These are phyloP conservation scores for Centropristis striata DNA, from an alignment of 2,113 vertebrate species.

Conservation along the genomic window DNA sequence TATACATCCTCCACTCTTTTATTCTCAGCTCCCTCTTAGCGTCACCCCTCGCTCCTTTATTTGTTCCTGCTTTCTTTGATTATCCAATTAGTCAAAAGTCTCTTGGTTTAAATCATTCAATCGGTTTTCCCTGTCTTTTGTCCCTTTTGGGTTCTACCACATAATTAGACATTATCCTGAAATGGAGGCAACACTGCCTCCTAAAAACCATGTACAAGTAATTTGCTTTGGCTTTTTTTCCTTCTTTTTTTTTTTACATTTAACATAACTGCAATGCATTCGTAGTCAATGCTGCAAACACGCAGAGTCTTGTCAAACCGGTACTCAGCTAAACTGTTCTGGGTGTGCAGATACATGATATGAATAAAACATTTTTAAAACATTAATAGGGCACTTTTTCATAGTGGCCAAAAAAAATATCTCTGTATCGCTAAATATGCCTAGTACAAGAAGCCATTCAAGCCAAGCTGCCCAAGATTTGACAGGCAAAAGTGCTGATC, in stretches of 20 bases:
- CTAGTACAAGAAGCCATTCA: not conserved
- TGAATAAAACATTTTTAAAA: slow-evolving; percentile 6
- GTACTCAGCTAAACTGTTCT: not conserved
- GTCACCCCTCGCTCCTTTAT: not conserved
- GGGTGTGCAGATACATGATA: not conserved
- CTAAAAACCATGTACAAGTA: not conserved
- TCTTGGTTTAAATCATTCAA: slow-evolving; percentile 2
- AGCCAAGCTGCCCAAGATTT: not conserved
- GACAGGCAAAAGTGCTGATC: not conserved
- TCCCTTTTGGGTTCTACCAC: not conserved
- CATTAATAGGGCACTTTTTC: not conserved
- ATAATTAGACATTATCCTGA: slow-evolving; percentile 3
- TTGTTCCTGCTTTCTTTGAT: slow-evolving; percentile 19
- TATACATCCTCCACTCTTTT: not conserved
- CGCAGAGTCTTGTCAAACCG: not conserved
- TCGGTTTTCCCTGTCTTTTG: not conserved
- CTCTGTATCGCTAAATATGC: not conserved
- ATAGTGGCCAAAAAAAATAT: not conserved
- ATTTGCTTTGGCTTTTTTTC: not conserved
- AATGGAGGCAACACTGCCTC: not conserved
- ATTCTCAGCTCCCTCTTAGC: not conserved
- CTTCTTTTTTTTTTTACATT: not conserved
- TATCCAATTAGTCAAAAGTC: slow-evolving; percentile 40
- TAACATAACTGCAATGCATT: not conserved
- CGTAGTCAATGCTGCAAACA: not conserved